These are phyloP conservation scores for Meloidogyne floridensis DNA, from an alignment of 1,140 invertebrate genomes.

Conservation along the genomic window DNA sequence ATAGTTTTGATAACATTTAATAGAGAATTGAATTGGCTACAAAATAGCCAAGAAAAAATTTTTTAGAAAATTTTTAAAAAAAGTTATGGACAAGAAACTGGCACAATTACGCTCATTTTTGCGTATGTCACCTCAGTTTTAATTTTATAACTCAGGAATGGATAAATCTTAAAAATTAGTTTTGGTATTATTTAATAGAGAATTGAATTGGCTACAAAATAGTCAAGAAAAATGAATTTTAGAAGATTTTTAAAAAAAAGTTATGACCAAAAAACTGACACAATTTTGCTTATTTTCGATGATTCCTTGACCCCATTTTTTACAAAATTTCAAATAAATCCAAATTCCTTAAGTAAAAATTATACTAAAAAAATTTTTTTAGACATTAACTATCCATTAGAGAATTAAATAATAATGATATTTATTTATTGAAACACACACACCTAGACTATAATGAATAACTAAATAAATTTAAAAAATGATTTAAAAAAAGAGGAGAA, in stretches of 20 bases:
- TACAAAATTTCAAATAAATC: not conserved
- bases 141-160: not conserved
- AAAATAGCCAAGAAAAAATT: not conserved
- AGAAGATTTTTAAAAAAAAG: not conserved
- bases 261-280: not conserved
- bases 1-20: not conserved
- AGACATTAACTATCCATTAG: too few relatives aligned
- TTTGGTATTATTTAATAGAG: not conserved
- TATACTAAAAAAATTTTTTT: too few relatives aligned
- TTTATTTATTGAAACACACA: too few relatives aligned
- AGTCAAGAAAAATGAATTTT: not conserved
- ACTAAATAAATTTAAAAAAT: not conserved
- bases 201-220: not conserved
- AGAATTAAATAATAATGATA: too few relatives aligned
- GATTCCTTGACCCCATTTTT: not conserved
- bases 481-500: not conserved
- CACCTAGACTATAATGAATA: too few relatives aligned
- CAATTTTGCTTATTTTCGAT: not conserved
- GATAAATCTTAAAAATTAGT: not conserved
- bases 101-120: too few relatives aligned
- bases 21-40: not conserved
- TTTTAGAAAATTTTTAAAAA: not conserved
- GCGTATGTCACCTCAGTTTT: not conserved
- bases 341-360: not conserved
- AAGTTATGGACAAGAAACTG: not conserved